Percentiles rank a stretch among this genome's conserved stretches.
Conservation (phyloP, 1,140 invertebrate species). For the Pachyrhynchus sulphureomaculatus region DNA sequence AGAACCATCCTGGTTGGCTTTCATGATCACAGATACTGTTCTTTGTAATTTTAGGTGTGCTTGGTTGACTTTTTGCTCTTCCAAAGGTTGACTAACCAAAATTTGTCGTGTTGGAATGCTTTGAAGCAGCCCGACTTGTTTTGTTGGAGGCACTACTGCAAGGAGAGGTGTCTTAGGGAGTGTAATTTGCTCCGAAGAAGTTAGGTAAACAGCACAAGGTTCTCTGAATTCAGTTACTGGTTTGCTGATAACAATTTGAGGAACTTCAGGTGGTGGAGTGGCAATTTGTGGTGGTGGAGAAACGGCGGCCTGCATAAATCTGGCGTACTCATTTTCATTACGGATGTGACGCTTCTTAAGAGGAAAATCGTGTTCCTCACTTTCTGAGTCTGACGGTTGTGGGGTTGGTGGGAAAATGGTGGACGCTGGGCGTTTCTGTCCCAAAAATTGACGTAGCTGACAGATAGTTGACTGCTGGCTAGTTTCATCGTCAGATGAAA, state of each 20-base stretch:
- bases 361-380: constrained; percentile 53
- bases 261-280: constrained; percentile 25
- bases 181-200: too few species aligned
- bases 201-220: too few species aligned
- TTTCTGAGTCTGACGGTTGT: constrained; percentile 59
- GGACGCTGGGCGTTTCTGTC: constrained; percentile 51
- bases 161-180: too few species aligned
- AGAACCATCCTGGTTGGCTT: constrained; percentile 72
- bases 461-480: constrained; percentile 29
- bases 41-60: constrained; percentile 46
- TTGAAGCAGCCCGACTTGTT: not conserved
- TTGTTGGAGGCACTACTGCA: not conserved
- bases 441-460: constrained; percentile 37
- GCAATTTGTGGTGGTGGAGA: constrained; percentile 53
- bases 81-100: constrained; percentile 36
- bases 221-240: not conserved
- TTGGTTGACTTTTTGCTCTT: constrained; percentile 16
- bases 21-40: constrained; percentile 75
- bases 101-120: constrained; percentile 14
- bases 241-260: not conserved
- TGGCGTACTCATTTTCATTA: constrained; percentile 51
- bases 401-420: constrained; percentile 54
- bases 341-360: constrained; percentile 53
- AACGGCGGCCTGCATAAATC: constrained; percentile 46
- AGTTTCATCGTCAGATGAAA: constrained; percentile 34